Base-by-base conservation (phyloP, 2,113 vertebrate genomes). In the Daboia siamensis region DNA sequence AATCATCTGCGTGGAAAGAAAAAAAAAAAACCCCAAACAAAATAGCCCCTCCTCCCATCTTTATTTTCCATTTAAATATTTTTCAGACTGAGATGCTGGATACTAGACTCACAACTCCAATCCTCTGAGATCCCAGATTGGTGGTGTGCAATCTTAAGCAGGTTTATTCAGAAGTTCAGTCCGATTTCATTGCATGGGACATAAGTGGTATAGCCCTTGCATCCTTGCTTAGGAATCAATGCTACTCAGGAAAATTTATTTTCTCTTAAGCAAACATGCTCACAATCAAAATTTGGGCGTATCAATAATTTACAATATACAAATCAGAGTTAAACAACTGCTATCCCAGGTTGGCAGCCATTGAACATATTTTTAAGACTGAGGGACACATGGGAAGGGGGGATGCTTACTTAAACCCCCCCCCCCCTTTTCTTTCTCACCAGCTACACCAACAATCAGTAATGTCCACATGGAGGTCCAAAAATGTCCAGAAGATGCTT, bases 61-160 rank as follows among this genome's bases (percentile, higher is more conserved):
- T 80, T 17, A 39, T 80, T 80, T 80, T 80, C 17, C 74, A 80
- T 80, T 80, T 21, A 39, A 44, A 80, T 21, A 17, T 44, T 51
- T 80, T 80, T 80, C 13, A 20, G 33, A 80, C 2, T 1, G 17
- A 20, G 33, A 80, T 0, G 29, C 89, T 13, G 17, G 89, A 17
- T 12, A 8, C 8, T 69, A 17, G 44, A 0, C 57, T 94, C 87
- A 90, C 48, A 93, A 87, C 94, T 61, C 91, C 1, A 6, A 9
- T 87, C 51, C 86, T 9, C 12, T 3, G 1, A 74, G 15, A 5
- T 90, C 93, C 93, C 90, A 21, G 12, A 56, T 59, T 91, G 0
- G 8, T 90, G 64, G 8, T 90, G 64, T 92, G 64, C 17, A 33
- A 56, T 90, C 92, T 84, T 95, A 94, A 69, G 84, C 92, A 93